Base-by-base conservation (phyloP, 1,140 invertebrate genomes). In the Drosophila melanogaster region DNA sequence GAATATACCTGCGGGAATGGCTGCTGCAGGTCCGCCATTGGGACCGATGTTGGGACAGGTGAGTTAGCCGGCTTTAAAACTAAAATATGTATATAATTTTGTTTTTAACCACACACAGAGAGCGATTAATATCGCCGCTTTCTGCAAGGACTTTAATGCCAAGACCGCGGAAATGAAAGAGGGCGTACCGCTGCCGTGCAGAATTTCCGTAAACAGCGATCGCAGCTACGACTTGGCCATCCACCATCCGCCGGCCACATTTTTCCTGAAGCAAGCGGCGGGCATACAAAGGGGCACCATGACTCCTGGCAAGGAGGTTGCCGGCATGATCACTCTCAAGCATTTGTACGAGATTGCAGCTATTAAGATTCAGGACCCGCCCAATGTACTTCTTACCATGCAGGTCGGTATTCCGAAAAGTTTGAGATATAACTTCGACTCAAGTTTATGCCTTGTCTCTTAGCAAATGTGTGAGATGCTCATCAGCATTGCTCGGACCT, bases 141-240 rank as follows among this genome's bases (percentile, higher is more conserved):
- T 99, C 93, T 98, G 98, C 90, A 99, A 99, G 93, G 99, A 99
- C 78, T 99, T 99, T 81, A 99, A 99, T 93, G 96, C 97, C 84
- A 95, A 94, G 91, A 99, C 99, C 2, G 96, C 96, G 60, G 94
- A 99, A 80, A 96, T 98, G 22, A 99, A 98, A 92, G 95, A 96
- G 92, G 99, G 98, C 17, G 96, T 98, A 69, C 98, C 98, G 10
- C 80, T 99, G 50, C 98, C 98, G 2, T 95, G 95, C 61, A 94
- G 95, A 80, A 94, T 98, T 10, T 94, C 93, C 56, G 94, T 98
- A 0, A 97, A 97, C 93, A 92, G 97, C 14, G 98, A 99, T 92
- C 93, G 98, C 83, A 96, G 95, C 64, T 99, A 98, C 92, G 94
- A 97, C 54, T 92, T 99, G 44, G 92, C 93, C 6, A 97, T 99